Conservation (phyloP, 2,797 vertebrate species). For the Acrocephalus scirpaceus region DNA sequence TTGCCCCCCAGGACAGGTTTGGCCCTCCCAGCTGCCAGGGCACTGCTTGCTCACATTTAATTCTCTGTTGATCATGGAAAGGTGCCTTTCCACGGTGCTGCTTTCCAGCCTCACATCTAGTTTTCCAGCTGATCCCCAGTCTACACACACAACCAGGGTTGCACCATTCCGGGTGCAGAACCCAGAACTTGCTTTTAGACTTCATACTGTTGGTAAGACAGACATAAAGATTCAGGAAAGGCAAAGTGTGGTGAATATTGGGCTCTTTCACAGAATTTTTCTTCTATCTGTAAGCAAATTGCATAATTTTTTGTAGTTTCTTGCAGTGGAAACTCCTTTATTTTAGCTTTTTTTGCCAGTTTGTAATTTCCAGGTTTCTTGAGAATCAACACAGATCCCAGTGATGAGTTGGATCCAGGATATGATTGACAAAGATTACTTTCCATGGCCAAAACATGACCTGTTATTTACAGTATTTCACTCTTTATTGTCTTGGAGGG, state of each 20-base stretch:
- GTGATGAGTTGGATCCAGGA: neutral
- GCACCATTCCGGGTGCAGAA: neutral
- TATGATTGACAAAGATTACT: neutral
- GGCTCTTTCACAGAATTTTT: neutral
- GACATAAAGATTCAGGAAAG: neutral
- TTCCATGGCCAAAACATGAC: neutral
- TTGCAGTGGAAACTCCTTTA: neutral
- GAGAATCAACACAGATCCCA: neutral
- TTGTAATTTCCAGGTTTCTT: neutral
- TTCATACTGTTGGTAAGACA: neutral
- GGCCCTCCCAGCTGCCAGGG: accelerated
- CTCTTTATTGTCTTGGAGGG: neutral
- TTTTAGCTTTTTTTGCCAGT: neutral
- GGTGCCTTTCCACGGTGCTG: neutral
- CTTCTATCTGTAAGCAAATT: neutral
- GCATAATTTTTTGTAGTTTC: neutral
- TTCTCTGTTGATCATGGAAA: neutral
- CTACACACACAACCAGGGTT: no score
- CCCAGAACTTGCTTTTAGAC: neutral
- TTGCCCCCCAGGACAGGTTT: neutral
- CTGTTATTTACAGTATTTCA: neutral
- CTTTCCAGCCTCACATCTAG: neutral
- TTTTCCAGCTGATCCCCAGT: neutral
- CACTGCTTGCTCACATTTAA: neutral
- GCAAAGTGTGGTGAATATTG: neutral